These are phyloP conservation scores for Arnoldichthys spilopterus DNA, from an alignment of 2,797 vertebrate species.

Conservation along the genomic window DNA sequence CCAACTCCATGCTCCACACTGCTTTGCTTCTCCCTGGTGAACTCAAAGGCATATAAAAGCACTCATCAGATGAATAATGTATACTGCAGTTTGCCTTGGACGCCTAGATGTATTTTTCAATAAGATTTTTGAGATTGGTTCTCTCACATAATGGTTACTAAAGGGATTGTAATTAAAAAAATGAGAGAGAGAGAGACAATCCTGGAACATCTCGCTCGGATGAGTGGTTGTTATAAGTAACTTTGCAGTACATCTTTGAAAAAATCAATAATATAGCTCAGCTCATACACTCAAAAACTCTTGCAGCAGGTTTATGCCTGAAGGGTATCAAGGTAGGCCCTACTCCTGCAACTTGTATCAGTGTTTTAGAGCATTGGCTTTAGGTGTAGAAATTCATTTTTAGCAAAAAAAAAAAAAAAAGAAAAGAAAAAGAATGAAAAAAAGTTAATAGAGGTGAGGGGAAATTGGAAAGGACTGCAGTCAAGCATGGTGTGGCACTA, in stretches of 20 bases:
- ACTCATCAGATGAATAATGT: background rate
- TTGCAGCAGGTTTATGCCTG: constrained; percentile 12
- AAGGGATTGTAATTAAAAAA: background rate
- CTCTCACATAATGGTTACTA: background rate
- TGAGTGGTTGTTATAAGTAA: background rate
- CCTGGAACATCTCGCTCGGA: background rate
- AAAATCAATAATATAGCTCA: constrained; percentile 12
- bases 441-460: constrained; percentile 30
- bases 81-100: background rate
- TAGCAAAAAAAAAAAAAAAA: constrained; percentile 16
- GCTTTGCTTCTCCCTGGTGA: background rate
- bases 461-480: constrained; percentile 39
- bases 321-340: background rate
- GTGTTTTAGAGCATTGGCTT: constrained; percentile 24
- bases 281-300: constrained; percentile 6
- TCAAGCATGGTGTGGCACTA: constrained; percentile 38
- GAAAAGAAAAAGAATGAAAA: constrained; percentile 7
- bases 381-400: constrained; percentile 24
- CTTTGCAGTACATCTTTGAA: background rate
- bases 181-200: background rate
- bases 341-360: background rate
- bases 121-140: background rate
- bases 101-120: background rate
- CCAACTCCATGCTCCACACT: background rate
- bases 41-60: background rate